Evolutionary conservation across 2,888 invertebrate species (phyloP), one percentile per base, ranked within the genome.

Genomic region (Drosophila prolongata): DNA sequence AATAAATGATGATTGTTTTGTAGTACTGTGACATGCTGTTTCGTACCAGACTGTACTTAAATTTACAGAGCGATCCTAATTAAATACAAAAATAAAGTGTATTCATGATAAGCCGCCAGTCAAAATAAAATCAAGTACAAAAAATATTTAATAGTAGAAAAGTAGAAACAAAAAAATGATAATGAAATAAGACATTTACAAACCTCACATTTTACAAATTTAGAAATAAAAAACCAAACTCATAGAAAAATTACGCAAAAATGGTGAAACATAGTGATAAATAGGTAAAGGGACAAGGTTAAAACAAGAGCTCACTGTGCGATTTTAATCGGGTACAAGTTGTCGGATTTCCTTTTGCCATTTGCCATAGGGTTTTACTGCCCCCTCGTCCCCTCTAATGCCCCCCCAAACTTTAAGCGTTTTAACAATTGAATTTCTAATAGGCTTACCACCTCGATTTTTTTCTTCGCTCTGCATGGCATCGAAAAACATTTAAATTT

Each of bases 401-500:
- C 35, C 55, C 44, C 55, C 44, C 53, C 37, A 6, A 49, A 43
- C 50, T 46, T 40, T 19, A 24, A 19, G 46, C 54, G 55, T 62
- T 78, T 72, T 64, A 64, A 66, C 80, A 77, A 82, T 83, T 83
- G 88, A 88, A 88, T 88, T 82, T 88, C 83, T 86, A 88, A 83
- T 88, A 75, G 88, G 76, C 78, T 72, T 73, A 71, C 43, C 43
- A 6, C 47, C 47, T 30, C 38, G 38, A 14, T 16, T 30, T 46
- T 30, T 37, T 19, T 34, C 9, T 58, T 40, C 44, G 58, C 69
- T 71, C 66, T 79, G 62, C 64, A 11, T 77, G 75, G 80, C 83
- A 86, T 83, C 79, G 83, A 88, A 83, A 88, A 83, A 69, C 88
- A 86, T 88, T 83, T 88, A 86, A 83, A 80, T 86, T 87, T 86